Evolutionary conservation across 2,797 vertebrate species (phyloP), one percentile per base, ranked within the genome.

Genomic region (Benthosema pterotum): DNA sequence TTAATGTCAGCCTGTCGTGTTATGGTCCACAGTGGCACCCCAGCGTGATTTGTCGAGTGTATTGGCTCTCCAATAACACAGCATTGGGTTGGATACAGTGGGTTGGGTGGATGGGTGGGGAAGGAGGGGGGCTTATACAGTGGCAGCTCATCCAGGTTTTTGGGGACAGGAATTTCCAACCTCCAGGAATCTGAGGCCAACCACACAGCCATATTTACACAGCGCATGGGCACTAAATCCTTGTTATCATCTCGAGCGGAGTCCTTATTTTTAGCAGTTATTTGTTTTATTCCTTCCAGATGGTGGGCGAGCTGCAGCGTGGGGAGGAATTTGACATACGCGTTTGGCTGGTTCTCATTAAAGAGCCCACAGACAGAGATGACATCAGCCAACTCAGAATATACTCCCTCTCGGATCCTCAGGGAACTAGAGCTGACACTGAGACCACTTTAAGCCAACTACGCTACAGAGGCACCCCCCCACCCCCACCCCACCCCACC

Each of bases 211-310:
- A 67, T 78, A 80, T 87, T 86, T 86, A 83, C 80, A 85, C 80
- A 81, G 75, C 84, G 81, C 84, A 85, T 86, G 74, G 74, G 81
- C 74, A 84, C 72, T 77, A 88, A 80, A 84, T 84, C 83, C 77
- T 81, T 83, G 80, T 88, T 88, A 88, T 87, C 86, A 84, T 84
- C 86, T 81, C 78, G 72, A 81, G 77, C 66, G 65, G 63, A 80
- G 74, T n/a, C 65, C 77, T 83, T 86, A 88, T 88, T 90, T 90
- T 90, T 88, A 88, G 85, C 84, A 66, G 77, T 84, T 84, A 65
- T 85, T 81, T 74, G 74, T 82, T 87, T 88, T 72, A 91, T 89
- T 82, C 71, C 75, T 87, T 88, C 88, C 89, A 90, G 87, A 89
- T 91, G 88, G 77, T n/a, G n/a, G n/a, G n/a, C n/a, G 65, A 72